Base-by-base conservation (phyloP, 2,888 invertebrate species). In the Schizotus pectinicornis region DNA sequence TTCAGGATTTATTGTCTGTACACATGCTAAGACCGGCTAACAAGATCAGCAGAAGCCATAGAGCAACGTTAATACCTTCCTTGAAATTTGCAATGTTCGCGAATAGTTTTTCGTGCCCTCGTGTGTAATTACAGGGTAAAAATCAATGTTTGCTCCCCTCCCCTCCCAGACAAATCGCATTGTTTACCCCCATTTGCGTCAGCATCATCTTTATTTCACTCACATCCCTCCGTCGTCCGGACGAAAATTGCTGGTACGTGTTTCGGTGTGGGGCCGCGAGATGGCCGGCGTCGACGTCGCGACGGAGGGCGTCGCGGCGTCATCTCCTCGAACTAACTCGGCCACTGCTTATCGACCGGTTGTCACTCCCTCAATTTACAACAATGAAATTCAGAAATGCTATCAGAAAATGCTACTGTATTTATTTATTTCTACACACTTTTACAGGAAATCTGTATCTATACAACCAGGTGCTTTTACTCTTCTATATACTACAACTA, bases 301-400 rank as follows among this genome's bases (percentile, higher is more conserved):
- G 36, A 48, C 39, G 58, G 50, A 50, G 42, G 56, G 62, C 64
- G 63, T 59, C 66, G 54, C 64, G 62, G 62, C 65, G 67, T 55
- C 56, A 54, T 43, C 51, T 46, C 41, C 56, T 51, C 61, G 62
- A 63, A 69, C 65, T 56, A 58, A 51, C 49, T 48, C 57, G 50
- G 48, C 59, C 42, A 56, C 50, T 67, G 65, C 63, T 61, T 66
- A 68, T 66, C 69, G 60, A 60, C 60, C 60, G 56, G 61, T 58
- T 57, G 69, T 69, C 67, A 68, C 69, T 69, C 69, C 69, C 69
- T 64, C 59, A 45, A 53, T 52, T 49, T 55, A 59, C 55, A 55
- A 52, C 52, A 50, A 55, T 52, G 50, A 56, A 60, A 58, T 60
- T 37, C 48, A 59, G 37, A 55, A 56, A 58, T 56, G 47, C 45